These are phyloP conservation scores for Anneissia japonica DNA, from an alignment of 35 echinoderm and acorn worm genomes.

Conservation along the genomic window DNA sequence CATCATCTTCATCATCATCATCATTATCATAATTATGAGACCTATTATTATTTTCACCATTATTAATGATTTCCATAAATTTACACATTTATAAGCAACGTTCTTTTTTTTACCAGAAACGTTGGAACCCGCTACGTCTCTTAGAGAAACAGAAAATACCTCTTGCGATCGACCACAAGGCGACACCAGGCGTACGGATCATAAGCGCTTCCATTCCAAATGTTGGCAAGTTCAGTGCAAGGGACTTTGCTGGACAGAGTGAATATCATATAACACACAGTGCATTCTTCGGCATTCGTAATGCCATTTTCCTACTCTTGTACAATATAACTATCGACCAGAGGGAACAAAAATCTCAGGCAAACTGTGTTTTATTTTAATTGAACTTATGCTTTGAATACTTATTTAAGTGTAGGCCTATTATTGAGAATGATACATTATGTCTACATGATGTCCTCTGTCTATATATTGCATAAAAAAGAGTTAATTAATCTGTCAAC, in stretches of 20 bases:
- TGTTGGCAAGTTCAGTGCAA: background rate
- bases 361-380: background rate
- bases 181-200: background rate
- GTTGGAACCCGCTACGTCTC: background rate
- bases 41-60: too few species aligned
- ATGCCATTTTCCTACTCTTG: background rate
- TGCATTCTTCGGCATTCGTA: background rate
- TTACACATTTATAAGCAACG: too few species aligned
- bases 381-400: too few species aligned
- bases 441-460: too few species aligned
- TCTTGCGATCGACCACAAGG: background rate
- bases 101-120: background rate
- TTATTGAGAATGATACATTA: too few species aligned
- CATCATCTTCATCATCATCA: too few species aligned
- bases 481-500: too few species aligned
- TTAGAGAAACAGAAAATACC: background rate
- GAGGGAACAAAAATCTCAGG: background rate
- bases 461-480: too few species aligned
- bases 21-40: too few species aligned
- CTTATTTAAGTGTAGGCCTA: too few species aligned
- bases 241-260: conserved; percentile 4
- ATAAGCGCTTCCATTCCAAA: background rate
- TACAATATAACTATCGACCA: background rate
- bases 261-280: conserved; percentile 15
- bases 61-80: too few species aligned